Evolutionary conservation across 2,888 invertebrate genomes (phyloP), one percentile per base, ranked within the genome.

Genomic region (Euplagia quadripunctaria): DNA sequence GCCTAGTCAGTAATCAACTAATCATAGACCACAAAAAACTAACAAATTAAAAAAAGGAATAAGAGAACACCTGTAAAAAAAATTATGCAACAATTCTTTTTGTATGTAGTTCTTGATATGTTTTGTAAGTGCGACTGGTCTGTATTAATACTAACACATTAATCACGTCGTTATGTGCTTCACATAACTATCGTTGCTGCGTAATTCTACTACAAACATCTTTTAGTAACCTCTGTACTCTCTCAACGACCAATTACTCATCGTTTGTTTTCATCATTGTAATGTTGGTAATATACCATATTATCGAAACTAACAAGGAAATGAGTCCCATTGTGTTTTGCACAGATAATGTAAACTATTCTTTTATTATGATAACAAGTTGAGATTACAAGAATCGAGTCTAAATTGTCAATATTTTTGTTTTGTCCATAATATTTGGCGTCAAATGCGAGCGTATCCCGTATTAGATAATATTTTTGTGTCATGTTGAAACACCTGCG

Each of bases 301-400:
- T 89, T 90, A 92, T 89, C 84, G 86, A 88, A 90, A 89, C 88
- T 86, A 87, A 88, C 84, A 82, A 91, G 90, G 91, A 91, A 93
- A 91, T 87, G 85, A 85, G 82, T 70, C 75, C 88, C 88, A 91
- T 93, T 92, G 92, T 92, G 88, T 89, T 89, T 88, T 85, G 82
- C 83, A 70, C 65, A 85, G 84, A 82, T 91, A 89, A 89, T 88
- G 89, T 92, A 91, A 92, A 91, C 91, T 84, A 78, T 82, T 77
- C 72, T 67, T 79, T 83, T 88, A 86, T 91, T 91, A 88, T 90
- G 87, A 90, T 91, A 89, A 90, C 86, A 89, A 84, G 78, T 80
- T 82, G 76, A 79, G 79, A 85, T 89, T 86, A 81, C 81, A 77
- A 73, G 66, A 71, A 66, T 82, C 69, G 65, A 78, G 74, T 80